Base-by-base conservation (phyloP, 2,113 vertebrate genomes). In the Seriola quinqueradiata region DNA sequence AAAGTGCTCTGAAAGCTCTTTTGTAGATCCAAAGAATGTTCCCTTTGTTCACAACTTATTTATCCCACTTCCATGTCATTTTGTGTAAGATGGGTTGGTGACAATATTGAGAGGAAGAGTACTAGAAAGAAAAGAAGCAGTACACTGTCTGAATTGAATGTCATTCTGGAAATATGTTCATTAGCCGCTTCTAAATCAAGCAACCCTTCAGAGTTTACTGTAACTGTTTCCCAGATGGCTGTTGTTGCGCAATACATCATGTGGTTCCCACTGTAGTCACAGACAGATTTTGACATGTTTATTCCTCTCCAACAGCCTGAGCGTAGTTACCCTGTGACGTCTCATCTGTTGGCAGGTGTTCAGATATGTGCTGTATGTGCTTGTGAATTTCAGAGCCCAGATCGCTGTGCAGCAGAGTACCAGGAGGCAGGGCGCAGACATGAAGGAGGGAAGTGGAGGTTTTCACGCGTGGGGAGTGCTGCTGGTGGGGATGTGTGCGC, bases 401-500 rank as follows among this genome's bases (percentile, higher is more conserved):
- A 89, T 90, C 81, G 75, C 50, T 67, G 42, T 65, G 38, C 78
- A 63, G 52, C 21, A 3, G 64, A 70, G 11, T 61, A 79, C 4
- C 44, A 63, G 58, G n/a, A n/a, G 64, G 40, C 25, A 40, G 55
- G 60, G 38, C 57, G 8, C 73, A 78, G 68, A 58, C 21, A 92
- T 93, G 92, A 89, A 87, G 81, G 83, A 90, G 40, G 58, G n/a
- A 42, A 81, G 28, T 21, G 77, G 46, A 68, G 28, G 17, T 54
- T 67, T 16, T 12, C 28, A 50, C 3, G 52, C 40, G 13, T 86
- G 94, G 89, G 93, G 90, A 9, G 68, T 71, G 2, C 74, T 93
- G 52, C 90, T 96, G 87, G 87, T 74, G 2, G 94, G 93, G 0
- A 36, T 93, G 80, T 95, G 91, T 5, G 70, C 92, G 74, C 84